These are phyloP conservation scores for Hesperia comma DNA, from an alignment of 2,888 invertebrate genomes.

Conservation along the genomic window DNA sequence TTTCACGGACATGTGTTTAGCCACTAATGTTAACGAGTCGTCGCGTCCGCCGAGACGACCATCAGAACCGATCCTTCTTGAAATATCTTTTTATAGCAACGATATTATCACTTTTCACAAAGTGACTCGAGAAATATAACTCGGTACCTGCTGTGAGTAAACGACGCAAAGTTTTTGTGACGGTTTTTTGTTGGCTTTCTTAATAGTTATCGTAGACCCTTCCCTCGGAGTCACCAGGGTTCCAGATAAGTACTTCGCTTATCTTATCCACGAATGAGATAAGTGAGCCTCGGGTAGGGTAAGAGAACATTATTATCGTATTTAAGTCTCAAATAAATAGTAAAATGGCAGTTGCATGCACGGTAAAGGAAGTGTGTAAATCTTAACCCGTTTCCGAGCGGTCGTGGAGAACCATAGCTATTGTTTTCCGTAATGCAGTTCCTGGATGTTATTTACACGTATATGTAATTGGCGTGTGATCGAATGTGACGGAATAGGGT, in stretches of 20 bases:
- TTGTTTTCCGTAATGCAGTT: constrained; percentile 26
- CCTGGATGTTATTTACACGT: constrained; percentile 34
- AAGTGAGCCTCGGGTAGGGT: constrained; percentile 58
- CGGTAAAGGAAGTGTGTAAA: constrained; percentile 21
- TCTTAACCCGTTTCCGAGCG: constrained; percentile 22
- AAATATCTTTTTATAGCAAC: constrained; percentile 55
- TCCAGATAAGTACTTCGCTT: constrained; percentile 64
- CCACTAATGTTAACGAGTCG: constrained; percentile 60
- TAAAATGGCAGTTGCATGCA: constrained; percentile 11
- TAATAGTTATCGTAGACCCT: constrained; percentile 62
- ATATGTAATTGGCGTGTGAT: constrained; percentile 48
- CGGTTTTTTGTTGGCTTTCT: constrained; percentile 65
- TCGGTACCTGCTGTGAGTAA: constrained; percentile 67
- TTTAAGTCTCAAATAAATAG: constrained; percentile 20
- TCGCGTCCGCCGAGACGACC: constrained; percentile 45
- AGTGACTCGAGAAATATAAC: constrained; percentile 54
- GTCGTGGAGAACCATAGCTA: constrained; percentile 28
- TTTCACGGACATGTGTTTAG: constrained; percentile 72
- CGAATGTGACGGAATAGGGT: constrained; percentile 61
- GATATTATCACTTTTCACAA: constrained; percentile 63
- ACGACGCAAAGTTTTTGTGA: constrained; percentile 62
- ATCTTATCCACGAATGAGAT: constrained; percentile 64
- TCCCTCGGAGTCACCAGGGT: constrained; percentile 47
- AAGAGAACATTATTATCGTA: constrained; percentile 29
- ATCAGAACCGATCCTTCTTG: constrained; percentile 46